These are phyloP conservation scores for Mus pahari DNA, from an alignment of 2,113 vertebrate genomes.

Conservation along the genomic window DNA sequence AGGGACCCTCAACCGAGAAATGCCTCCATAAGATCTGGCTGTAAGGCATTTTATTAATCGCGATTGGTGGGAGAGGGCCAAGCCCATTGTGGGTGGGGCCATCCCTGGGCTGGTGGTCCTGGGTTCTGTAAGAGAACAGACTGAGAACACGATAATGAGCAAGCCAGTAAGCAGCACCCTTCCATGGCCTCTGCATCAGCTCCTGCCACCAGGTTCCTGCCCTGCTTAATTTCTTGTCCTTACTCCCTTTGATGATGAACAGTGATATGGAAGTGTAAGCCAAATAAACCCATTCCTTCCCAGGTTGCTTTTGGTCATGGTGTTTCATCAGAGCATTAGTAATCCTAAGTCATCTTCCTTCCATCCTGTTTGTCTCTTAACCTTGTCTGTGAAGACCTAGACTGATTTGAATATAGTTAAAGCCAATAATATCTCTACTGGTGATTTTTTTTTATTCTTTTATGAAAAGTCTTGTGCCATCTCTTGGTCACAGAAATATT, in stretches of 20 bases:
- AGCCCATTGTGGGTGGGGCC: not conserved
- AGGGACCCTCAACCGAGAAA: not conserved
- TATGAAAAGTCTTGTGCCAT: not conserved
- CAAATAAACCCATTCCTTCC: not conserved
- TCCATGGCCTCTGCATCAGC: not conserved
- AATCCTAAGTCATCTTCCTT: not conserved
- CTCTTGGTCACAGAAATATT: constrained; percentile 15
- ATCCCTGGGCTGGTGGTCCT: not conserved
- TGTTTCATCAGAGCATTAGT: no score
- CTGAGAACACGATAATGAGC: not conserved
- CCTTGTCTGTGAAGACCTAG: not conserved
- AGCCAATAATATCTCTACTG: not conserved
- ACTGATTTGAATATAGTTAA: not conserved
- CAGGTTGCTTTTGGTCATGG: not conserved
- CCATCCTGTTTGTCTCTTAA: not conserved
- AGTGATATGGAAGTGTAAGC: not conserved
- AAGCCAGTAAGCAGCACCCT: no score
- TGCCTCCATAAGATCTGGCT: not conserved
- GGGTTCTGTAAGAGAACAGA: not conserved
- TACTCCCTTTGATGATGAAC: not conserved
- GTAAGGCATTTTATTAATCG: not conserved
- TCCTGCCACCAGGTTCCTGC: not conserved
- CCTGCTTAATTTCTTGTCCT: not conserved
- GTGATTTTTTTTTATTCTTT: not conserved
- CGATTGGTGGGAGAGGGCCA: not conserved